Conservation (phyloP, 2,113 vertebrate species). For the Sorex fumeus region DNA sequence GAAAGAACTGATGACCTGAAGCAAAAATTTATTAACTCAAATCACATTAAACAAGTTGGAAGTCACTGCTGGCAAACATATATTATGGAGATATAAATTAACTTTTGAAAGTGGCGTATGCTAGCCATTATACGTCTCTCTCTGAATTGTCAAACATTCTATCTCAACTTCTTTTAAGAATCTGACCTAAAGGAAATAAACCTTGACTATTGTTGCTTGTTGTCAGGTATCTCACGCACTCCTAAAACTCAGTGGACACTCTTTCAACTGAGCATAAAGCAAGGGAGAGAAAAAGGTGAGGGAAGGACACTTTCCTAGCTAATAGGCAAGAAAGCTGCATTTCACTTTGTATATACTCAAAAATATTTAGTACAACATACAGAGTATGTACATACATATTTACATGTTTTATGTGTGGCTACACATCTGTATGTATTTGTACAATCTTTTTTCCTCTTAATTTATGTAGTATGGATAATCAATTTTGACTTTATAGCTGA, state of each 20-base stretch:
- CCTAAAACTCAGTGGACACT: background rate
- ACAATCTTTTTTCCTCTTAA: slow-evolving; percentile 44
- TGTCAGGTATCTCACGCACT: background rate
- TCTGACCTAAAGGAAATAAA: background rate
- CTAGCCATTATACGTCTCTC: slow-evolving; percentile 5
- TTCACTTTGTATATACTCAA: slow-evolving; percentile 1
- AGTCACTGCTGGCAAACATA: slow-evolving; percentile 7
- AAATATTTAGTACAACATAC: background rate
- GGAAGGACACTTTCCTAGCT: slow-evolving; percentile 27
- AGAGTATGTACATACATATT: background rate
- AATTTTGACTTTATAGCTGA: slow-evolving; percentile 55
- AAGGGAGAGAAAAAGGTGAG: background rate
- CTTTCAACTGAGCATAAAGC: slow-evolving; percentile 26
- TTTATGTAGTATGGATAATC: slow-evolving; percentile 40
- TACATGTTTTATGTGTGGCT: no score
- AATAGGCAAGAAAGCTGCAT: slow-evolving; percentile 12
- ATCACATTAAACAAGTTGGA: slow-evolving; percentile 24
- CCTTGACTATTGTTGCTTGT: slow-evolving; percentile 14
- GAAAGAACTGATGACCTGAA: slow-evolving; percentile 31
- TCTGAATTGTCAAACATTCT: slow-evolving; percentile 49
- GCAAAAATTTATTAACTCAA: slow-evolving; percentile 57
- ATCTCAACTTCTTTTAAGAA: slow-evolving; percentile 23
- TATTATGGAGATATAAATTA: slow-evolving; percentile 55
- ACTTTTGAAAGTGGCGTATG: slow-evolving; percentile 45
- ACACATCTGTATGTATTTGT: background rate